These are phyloP conservation scores for Caenorhabditis sulstoni DNA, from an alignment of 2,888 invertebrate genomes.

Conservation along the genomic window DNA sequence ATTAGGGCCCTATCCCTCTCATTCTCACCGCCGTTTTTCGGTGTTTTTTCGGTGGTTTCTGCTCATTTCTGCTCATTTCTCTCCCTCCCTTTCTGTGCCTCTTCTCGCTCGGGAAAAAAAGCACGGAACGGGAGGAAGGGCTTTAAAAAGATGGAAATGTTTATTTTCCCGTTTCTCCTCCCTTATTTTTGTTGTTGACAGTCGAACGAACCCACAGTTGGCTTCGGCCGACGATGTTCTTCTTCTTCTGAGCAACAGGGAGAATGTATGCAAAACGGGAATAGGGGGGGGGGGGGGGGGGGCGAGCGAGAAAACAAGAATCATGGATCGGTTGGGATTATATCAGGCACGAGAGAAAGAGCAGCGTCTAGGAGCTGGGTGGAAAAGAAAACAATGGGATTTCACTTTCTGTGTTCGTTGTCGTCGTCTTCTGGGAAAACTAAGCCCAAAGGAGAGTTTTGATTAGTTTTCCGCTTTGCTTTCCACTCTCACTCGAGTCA, in stretches of 20 bases:
- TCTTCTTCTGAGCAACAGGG: too few relatives aligned
- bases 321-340: slow-evolving; percentile 55
- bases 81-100: background rate
- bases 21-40: too few relatives aligned
- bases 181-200: slow-evolving; percentile 31
- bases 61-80: background rate
- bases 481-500: background rate
- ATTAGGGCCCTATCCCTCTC: too few relatives aligned
- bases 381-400: slow-evolving; percentile 38
- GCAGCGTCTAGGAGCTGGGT: too few relatives aligned
- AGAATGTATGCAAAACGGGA: too few relatives aligned
- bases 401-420: slow-evolving; percentile 8
- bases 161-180: slow-evolving; percentile 30
- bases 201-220: too few relatives aligned
- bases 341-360: background rate
- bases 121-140: background rate
- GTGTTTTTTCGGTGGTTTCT: too few relatives aligned
- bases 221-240: slow-evolving; percentile 8
- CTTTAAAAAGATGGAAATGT: slow-evolving; percentile 44
- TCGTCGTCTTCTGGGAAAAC: too few relatives aligned
- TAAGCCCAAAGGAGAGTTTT: slow-evolving; percentile 18
- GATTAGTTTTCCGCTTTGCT: slow-evolving; percentile 32
- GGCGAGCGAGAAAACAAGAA: slow-evolving; percentile 36
- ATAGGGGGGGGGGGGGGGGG: too few relatives aligned
- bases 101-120: background rate